phyloP scores from a whole-genome alignment of 92 coral and sea anemone genomes.

The Micromussa lordhowensis region DNA sequence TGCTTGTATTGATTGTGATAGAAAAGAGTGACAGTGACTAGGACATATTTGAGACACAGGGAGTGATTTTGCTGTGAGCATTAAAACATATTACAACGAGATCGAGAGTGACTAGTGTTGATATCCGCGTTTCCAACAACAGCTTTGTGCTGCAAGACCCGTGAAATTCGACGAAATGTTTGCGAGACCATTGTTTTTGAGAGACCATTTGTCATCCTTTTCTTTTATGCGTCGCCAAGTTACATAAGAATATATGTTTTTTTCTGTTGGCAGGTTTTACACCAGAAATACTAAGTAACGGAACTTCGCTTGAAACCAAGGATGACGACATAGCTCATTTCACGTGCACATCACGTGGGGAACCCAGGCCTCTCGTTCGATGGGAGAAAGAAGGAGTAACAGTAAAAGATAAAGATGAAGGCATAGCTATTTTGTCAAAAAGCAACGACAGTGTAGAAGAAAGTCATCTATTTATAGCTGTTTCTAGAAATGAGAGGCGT shows the following conservation, averaged over 20 bases:
- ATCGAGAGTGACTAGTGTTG: too few species aligned
- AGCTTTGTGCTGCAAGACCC: too few species aligned
- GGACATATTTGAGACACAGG: too few species aligned
- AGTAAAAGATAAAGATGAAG: slow-evolving; percentile 32
- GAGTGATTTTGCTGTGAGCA: too few species aligned
- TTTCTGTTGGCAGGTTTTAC: background rate
- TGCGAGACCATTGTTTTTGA: too few species aligned
- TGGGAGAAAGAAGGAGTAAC: slow-evolving; percentile 23
- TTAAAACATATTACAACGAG: too few species aligned
- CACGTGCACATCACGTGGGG: slow-evolving; percentile 33
- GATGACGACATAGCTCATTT: slow-evolving; percentile 47
- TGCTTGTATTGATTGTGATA: too few species aligned
- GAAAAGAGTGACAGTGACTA: too few species aligned
- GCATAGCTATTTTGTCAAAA: slow-evolving; percentile 31
- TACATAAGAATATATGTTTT: background rate
- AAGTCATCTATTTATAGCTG: slow-evolving; percentile 40
- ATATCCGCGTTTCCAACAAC: too few species aligned
- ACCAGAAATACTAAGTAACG: slow-evolving; percentile 32
- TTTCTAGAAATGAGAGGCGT: slow-evolving; percentile 21
- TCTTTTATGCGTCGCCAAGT: background rate
- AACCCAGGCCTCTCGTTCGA: slow-evolving; percentile 20
- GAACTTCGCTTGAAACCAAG: slow-evolving; percentile 1
- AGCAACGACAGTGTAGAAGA: slow-evolving; percentile 19
- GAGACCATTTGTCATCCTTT: too few species aligned
- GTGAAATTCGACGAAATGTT: too few species aligned